Base-by-base conservation (phyloP, 1,140 invertebrate genomes). In the Leptopilina boulardi region DNA sequence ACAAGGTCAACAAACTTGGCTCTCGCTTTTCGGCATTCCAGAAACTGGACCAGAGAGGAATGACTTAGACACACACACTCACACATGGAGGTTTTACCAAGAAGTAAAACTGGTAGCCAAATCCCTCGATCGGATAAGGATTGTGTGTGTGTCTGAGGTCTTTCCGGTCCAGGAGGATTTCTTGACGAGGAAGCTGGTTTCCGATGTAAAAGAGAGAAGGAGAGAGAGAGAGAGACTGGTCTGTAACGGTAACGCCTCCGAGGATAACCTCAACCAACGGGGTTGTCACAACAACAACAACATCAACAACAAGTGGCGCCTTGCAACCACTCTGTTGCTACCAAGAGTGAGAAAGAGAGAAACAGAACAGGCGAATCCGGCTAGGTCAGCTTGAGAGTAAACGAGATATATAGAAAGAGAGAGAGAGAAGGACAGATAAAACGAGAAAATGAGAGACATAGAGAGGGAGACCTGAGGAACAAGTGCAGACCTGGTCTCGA, bases 401-500 rank as follows among this genome's bases (percentile, higher is more conserved):
- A 6, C 18, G 10, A 30, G 4, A 72, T 15, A 41, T 18, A 18
- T 71, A 41, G 30, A 77, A 71, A 42, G 44, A 70, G 26, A 51
- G 34, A 41, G 51, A 77, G 38, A 47, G 47, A 26, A 26, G 34
- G 23, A 73, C 44, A 74, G 4, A 51, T 51, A 51, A 51, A 51
- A 51, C 47, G 47, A 51, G 47, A 51, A 51, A 51, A 51, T 51
- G 47, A n/a, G 44, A 13, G 41, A 71, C 74, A 77, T 72, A 77
- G 54, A 78, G 18, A 59, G 59, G 72, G 47, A 70, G 81, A 78
- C 41, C 79, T 81, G 83, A 81, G 84, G 86, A 89, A 87, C 85
- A 86, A 88, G 87, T 87, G 85, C 84, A 84, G 76, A 80, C 80
- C 84, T 84, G 86, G 85, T 85, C 85, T 85, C 82, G 83, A 78